phyloP scores from a whole-genome alignment of 2,113 vertebrate genomes.

The Pipa parva region DNA sequence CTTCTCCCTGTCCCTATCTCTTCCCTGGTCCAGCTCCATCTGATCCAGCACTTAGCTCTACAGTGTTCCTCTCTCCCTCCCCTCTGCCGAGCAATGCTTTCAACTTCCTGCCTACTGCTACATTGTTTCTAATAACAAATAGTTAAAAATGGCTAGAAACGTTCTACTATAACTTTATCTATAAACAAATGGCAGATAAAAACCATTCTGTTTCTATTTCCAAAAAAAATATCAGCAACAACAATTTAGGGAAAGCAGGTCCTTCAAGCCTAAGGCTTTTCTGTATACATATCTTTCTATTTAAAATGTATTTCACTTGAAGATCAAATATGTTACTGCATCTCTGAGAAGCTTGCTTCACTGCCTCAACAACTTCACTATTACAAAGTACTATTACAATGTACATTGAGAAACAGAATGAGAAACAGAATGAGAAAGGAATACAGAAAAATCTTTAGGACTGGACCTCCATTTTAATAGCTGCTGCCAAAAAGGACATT shows the following conservation, averaged over 20 bases:
- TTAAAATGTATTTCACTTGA: slow-evolving; percentile 5
- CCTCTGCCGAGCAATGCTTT: too few relatives aligned
- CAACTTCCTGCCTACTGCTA: too few relatives aligned
- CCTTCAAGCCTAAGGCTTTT: slow-evolving; percentile 8
- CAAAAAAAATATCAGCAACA: background rate
- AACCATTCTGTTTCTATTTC: background rate
- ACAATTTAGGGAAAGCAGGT: slow-evolving; percentile 8
- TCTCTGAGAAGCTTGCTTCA: slow-evolving; percentile 16
- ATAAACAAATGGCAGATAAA: too few relatives aligned
- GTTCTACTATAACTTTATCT: too few relatives aligned
- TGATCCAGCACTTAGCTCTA: too few relatives aligned
- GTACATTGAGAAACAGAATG: slow-evolving; percentile 5
- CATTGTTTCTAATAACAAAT: too few relatives aligned
- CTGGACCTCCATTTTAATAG: background rate
- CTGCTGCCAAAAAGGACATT: background rate
- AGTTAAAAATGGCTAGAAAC: too few relatives aligned
- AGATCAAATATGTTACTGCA: slow-evolving; percentile 9
- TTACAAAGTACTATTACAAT: slow-evolving; percentile 5
- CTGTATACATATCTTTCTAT: background rate
- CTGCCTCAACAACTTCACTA: slow-evolving; percentile 21
- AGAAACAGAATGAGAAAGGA: background rate
- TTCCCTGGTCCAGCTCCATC: too few relatives aligned
- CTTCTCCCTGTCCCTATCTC: too few relatives aligned
- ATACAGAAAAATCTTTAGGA: background rate
- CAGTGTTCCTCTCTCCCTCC: too few relatives aligned